Percentiles rank a stretch among this genome's conserved stretches.
phyloP scores from a whole-genome alignment of 92 coral and sea anemone species.

The Siderastrea siderea region DNA sequence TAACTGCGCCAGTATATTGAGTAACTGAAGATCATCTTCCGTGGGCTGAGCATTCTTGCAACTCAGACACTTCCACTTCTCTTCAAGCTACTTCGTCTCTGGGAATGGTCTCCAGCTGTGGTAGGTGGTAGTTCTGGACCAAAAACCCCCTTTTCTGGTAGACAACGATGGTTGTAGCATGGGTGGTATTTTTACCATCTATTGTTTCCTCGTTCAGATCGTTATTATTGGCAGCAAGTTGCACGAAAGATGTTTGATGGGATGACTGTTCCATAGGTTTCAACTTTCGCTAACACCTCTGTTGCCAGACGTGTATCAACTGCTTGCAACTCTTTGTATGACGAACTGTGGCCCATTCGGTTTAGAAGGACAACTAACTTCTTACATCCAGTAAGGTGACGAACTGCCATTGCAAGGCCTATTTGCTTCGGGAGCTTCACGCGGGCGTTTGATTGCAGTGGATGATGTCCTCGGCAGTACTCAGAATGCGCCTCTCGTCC shows the following conservation, averaged over 20 bases:
- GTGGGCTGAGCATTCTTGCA: slow-evolving; percentile 48
- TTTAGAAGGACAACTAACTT: slow-evolving; percentile 41
- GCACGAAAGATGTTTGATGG: neutral
- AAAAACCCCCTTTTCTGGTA: neutral
- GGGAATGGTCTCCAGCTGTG: slow-evolving; percentile 32
- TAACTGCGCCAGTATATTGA: slow-evolving; percentile 24
- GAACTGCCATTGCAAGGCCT: slow-evolving; percentile 50
- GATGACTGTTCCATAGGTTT: slow-evolving; percentile 39
- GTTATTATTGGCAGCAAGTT: slow-evolving; percentile 17
- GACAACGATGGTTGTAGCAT: too few species aligned
- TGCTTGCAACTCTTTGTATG: neutral
- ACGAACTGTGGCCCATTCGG: too few species aligned
- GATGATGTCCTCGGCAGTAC: slow-evolving; percentile 42
- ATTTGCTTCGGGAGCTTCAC: slow-evolving; percentile 59
- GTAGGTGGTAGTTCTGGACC: slow-evolving; percentile 52
- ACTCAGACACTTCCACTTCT: slow-evolving; percentile 37
- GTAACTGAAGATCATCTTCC: slow-evolving; percentile 59
- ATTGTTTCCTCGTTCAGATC: too few species aligned
- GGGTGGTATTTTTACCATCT: too few species aligned
- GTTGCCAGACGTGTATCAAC: slow-evolving; percentile 30
- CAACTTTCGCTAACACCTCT: slow-evolving; percentile 38
- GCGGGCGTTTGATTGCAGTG: slow-evolving; percentile 34
- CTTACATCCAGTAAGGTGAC: slow-evolving; percentile 57
- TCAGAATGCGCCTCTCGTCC: slow-evolving; percentile 36
- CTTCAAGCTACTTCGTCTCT: slow-evolving; percentile 41